Evolutionary conservation across 2,113 vertebrate genomes (phyloP), one percentile per base, ranked within the genome.

Genomic region (Perognathus longimembris): DNA sequence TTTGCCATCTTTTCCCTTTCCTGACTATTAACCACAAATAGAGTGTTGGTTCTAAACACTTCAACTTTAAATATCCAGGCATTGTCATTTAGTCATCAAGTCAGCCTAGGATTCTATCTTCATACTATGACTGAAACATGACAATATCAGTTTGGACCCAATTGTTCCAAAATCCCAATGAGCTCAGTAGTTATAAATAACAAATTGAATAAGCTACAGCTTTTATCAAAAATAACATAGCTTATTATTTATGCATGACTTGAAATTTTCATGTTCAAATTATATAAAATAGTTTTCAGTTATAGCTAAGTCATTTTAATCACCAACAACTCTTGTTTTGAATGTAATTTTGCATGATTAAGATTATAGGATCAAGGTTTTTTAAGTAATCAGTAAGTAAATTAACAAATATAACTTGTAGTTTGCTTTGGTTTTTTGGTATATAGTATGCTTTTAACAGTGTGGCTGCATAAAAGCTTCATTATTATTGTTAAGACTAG

Each of bases 321-420:
- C 34, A 89, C 30, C 70, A 86, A 69, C 11, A 67, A 40, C 59
- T 71, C 20, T 54, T 32, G 32, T 78, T 86, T 91, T 54, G 22
- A 87, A 76, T 85, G 38, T 50, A 36, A 50, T 84, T 6, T 0
- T 81, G 59, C 38, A 40, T 95, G 66, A 93, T 85, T 90, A 92
- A 50, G 22, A 88, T 90, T 90, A 85, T 22, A 92, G 74, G 75
- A 6, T 63, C 89, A 57, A 42, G 85, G 36, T 85, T 40, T 30
- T 45, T 64, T 32, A 89, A 57, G 11, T 82, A 83, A 86, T 95
- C 85, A 95, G 40, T 87, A 63, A 81, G 7, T n/a, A 87, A 85
- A 73, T 80, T 76, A 92, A 70, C 1, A 93, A 84, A 89, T 89
- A 38, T 80, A 63, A 83, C 71, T 69, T 32, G 73, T 85, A 81